Base-by-base conservation (phyloP, 2,888 invertebrate species). In the Molanna angustata region DNA sequence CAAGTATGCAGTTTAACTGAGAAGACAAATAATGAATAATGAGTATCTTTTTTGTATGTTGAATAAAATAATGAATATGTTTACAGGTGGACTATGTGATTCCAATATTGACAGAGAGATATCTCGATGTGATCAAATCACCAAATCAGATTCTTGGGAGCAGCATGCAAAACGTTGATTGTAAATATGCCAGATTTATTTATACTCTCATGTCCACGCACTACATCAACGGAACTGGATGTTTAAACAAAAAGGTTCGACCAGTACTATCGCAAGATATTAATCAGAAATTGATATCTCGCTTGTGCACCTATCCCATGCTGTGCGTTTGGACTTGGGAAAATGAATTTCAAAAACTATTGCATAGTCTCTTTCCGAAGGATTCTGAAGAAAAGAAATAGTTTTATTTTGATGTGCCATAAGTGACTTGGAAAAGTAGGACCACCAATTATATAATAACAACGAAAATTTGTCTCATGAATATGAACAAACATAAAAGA, bases 11-110 rank as follows among this genome's bases (percentile, higher is more conserved):
- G n/a, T n/a, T n/a, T n/a, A n/a, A n/a, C n/a, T n/a, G n/a, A n/a
- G n/a, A n/a, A n/a, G n/a, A n/a, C n/a, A n/a, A n/a, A n/a, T n/a
- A n/a, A n/a, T n/a, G n/a, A n/a, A n/a, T n/a, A n/a, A n/a, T n/a
- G n/a, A n/a, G n/a, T n/a, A n/a, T n/a, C n/a, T n/a, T n/a, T n/a
- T n/a, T n/a, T n/a, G n/a, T n/a, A n/a, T n/a, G n/a, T n/a, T n/a
- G n/a, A n/a, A n/a, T n/a, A n/a, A n/a, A n/a, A n/a, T n/a, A n/a
- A n/a, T 35, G 21, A 35, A 17, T 37, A 3, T 35, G 4, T 53
- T 69, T 69, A 54, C 70, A 80, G 80, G 80, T 80, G 49, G 70
- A 78, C 60, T 78, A 74, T 60, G 68, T 80, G 57, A 71, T 80
- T 54, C 80, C 80, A 4, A 78, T 80, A 47, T 67, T 80, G 58